Percentiles rank a stretch among this genome's conserved stretches.
phyloP scores from a whole-genome alignment of 2,113 vertebrate genomes.

The Phylloscopus trochiloides region DNA sequence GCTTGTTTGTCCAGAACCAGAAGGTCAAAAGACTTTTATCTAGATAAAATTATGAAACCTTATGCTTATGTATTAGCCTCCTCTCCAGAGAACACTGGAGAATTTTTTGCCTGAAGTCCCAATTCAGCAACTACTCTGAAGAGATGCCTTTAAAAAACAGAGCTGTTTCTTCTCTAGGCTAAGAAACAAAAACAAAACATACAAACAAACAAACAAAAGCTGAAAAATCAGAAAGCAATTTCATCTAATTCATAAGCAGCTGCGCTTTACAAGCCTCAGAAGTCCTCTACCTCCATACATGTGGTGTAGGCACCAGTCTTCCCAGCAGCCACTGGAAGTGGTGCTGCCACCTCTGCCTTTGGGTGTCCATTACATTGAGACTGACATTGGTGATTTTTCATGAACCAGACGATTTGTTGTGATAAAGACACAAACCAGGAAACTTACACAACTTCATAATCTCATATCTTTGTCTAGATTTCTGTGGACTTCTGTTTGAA shows the following conservation, averaged over 20 bases:
- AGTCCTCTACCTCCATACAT: background rate
- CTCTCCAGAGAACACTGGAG: background rate
- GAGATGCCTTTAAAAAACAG: background rate
- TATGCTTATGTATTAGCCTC: background rate
- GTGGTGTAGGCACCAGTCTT: background rate
- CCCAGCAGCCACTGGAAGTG: background rate
- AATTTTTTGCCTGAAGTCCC: background rate
- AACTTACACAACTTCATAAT: background rate
- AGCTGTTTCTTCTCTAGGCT: background rate
- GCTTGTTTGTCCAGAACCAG: background rate
- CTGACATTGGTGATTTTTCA: background rate
- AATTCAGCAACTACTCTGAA: background rate
- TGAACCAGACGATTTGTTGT: background rate
- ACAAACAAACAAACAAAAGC: background rate
- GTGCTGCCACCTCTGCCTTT: background rate
- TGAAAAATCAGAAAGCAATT: background rate
- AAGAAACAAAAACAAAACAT: background rate
- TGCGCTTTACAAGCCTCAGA: background rate
- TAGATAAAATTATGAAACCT: background rate
- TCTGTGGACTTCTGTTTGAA: background rate
- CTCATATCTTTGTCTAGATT: background rate
- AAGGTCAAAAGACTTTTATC: background rate
- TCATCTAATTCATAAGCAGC: background rate
- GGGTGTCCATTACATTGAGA: background rate
- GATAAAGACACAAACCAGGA: background rate